Evolutionary conservation across 2,888 invertebrate genomes (phyloP), one percentile per base, ranked within the genome.

Genomic region (Parnassius orleans): DNA sequence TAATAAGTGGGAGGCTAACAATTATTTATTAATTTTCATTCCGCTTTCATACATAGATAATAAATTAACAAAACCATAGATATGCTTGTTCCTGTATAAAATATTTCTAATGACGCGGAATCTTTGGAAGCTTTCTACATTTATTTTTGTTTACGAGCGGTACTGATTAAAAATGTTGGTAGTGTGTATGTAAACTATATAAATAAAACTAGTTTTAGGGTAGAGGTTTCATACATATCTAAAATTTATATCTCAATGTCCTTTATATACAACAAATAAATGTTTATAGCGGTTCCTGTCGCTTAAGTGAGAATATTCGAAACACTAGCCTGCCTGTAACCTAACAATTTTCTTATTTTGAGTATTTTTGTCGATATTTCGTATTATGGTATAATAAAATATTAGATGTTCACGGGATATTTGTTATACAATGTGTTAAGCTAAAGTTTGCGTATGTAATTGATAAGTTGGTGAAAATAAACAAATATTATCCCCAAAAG

Each of bases 11-110:
- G 71, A 75, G 69, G 75, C 74, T 76, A 75, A 73, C 60, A 68
- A 67, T 66, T 68, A 78, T 76, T 77, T 76, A 79, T 80, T 76
- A 73, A 14, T 14, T 76, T 78, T 78, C 76, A 78, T 77, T 74
- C 73, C 69, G 66, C 66, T 51, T 63, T 66, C 65, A 61, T 61
- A 67, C 66, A 66, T 64, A 65, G 62, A 61, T 63, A 61, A 65
- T 64, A 54, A 58, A 48, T 48, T 9, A 60, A 64, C 62, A 68
- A 67, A 70, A 61, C 69, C 71, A 78, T 75, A 78, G 79, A 75
- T 72, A 79, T 80, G 15, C 48, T 48, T 80, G 83, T 81, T 77
- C 75, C 72, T 75, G 75, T 73, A 63, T 61, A 61, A 72, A 70
- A 72, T 70, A 69, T 68, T 57, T 46, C 14, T 53, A 63, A 58